Base-by-base conservation (phyloP, 2,888 invertebrate genomes). In the Geophilus truncorum region DNA sequence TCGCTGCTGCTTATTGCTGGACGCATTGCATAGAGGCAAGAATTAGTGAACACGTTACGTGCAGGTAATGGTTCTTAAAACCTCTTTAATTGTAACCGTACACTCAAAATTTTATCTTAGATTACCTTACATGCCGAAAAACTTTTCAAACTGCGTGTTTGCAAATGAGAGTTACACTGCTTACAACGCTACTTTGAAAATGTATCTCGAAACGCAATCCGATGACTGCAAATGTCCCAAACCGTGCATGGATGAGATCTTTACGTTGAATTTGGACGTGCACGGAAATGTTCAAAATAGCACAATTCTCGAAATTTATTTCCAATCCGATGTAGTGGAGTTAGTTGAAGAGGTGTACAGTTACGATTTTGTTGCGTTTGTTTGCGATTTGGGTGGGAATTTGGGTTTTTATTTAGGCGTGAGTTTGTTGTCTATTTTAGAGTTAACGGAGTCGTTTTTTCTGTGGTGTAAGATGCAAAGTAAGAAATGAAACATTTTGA, bases 361-460 rank as follows among this genome's bases (percentile, higher is more conserved):
- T 36, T 80, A 75, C 18, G 36, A 12, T 28, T 15, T 75, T 6
- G 36, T 80, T 21, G 18, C 75, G 12, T 36, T 80, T n/a, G 21
- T 80, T 7, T 80, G 80, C n/a, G 80, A 80, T 51, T 75, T 80
- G n/a, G 80, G 80, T 34, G 80, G 80, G 5, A 80, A 80, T 36
- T 36, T 80, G 23, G 80, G 80, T n/a, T 36, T 80, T 10, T 80
- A 80, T 45, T 36, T 80, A 32, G 80, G 80, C 2, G 10, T 80
- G 10, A 75, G 75, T 75, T 36, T 80, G 15, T 36, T 80, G 1
- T 34, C 80, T 5, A 15, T 70, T 75, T 1, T 75, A 12, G 80
- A 75, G 25, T 34, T 80, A 3, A 12, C 32, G 12, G 80, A 80
- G 36, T 34, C 5, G 12, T 7, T 77, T 1, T 5, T 62, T 25